phyloP scores from a whole-genome alignment of 2,888 invertebrate species.

The Epinotia ramella region DNA sequence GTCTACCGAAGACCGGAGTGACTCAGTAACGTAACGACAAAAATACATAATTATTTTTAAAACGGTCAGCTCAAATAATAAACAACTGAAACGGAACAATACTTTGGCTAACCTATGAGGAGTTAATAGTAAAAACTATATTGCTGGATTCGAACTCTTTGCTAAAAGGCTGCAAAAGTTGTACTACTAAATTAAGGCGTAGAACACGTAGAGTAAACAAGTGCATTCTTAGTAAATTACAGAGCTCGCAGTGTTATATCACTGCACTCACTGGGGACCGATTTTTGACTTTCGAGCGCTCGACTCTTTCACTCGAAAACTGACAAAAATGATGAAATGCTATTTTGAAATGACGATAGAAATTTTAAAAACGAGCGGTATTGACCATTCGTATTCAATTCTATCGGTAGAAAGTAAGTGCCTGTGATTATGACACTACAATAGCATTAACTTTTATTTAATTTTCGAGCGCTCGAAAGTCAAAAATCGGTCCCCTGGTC shows the following conservation, averaged over 20 bases:
- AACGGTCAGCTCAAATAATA: slow-evolving; percentile 39
- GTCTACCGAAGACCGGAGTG: slow-evolving; percentile 52
- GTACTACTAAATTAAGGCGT: not conserved
- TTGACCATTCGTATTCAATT: too few relatives aligned
- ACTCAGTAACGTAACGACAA: slow-evolving; percentile 46
- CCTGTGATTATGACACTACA: too few relatives aligned
- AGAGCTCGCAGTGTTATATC: not conserved
- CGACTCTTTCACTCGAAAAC: too few relatives aligned
- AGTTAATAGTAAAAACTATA: not conserved
- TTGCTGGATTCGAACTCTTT: not conserved
- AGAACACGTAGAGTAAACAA: slow-evolving; percentile 10
- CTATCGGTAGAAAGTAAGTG: too few relatives aligned
- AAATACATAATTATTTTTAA: slow-evolving; percentile 44
- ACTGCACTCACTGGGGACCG: not conserved
- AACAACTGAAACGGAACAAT: slow-evolving; percentile 29
- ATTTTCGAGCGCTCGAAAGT: too few relatives aligned
- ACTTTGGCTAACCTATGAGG: not conserved
- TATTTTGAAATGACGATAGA: too few relatives aligned
- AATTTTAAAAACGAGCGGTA: too few relatives aligned
- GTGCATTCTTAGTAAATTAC: not conserved
- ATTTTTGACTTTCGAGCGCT: too few relatives aligned
- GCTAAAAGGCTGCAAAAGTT: not conserved
- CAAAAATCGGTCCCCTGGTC: too few relatives aligned
- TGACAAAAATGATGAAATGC: too few relatives aligned
- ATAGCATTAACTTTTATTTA: too few relatives aligned